Percentiles rank a stretch among this genome's conserved stretches.
Evolutionary conservation across 2,113 vertebrate genomes (phyloP).

Genomic region (Panurus biarmicus): DNA sequence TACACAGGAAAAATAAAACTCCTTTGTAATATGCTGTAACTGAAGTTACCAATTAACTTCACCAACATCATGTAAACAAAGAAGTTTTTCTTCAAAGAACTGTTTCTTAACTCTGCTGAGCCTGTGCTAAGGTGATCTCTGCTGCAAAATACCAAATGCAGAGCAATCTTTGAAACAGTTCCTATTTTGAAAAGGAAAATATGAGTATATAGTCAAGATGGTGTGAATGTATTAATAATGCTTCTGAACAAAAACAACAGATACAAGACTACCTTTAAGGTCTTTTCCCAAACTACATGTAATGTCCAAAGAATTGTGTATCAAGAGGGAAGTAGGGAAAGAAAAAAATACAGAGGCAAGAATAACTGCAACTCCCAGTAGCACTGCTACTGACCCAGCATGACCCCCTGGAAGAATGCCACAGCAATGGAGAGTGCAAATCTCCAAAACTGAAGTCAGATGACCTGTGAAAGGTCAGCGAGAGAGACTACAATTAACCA

Average conservation of each 20-base stretch:
- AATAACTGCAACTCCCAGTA: background rate
- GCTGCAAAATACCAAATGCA: background rate
- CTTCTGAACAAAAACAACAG: background rate
- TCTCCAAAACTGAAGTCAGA: background rate
- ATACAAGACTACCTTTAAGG: background rate
- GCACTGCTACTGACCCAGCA: background rate
- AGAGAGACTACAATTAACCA: background rate
- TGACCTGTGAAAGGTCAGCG: background rate
- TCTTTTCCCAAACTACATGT: background rate
- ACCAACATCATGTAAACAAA: background rate
- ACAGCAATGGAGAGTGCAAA: background rate
- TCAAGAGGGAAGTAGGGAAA: background rate
- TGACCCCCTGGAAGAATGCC: background rate
- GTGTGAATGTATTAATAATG: background rate
- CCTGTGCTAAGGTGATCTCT: background rate
- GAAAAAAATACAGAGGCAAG: background rate
- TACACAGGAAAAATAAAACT: background rate
- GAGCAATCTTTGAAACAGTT: background rate
- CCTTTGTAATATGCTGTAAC: background rate
- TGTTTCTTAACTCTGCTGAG: background rate
- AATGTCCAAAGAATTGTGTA: background rate
- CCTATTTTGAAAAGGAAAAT: background rate
- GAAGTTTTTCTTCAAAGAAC: background rate
- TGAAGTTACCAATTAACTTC: background rate
- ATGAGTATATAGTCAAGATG: fast-evolving